Evolutionary conservation across 1,140 invertebrate species (phyloP).

Genomic region (Globodera ellingtonae): DNA sequence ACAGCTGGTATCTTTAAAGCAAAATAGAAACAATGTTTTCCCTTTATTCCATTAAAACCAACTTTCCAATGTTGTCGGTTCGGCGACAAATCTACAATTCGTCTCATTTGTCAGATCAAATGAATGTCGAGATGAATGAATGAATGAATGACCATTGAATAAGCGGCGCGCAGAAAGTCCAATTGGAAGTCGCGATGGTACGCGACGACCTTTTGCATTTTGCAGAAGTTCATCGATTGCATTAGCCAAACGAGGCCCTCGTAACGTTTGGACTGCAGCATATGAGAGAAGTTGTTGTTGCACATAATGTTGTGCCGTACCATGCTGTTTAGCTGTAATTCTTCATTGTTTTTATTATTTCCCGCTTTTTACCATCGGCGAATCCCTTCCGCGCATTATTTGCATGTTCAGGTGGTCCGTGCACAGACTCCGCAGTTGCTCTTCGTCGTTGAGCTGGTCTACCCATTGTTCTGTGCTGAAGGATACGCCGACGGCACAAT

Average conservation of each 20-base stretch:
- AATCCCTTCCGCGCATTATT: constrained; percentile 42
- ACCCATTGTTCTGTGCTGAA: constrained; percentile 47
- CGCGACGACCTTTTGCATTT: constrained; percentile 51
- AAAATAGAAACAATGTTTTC: no score
- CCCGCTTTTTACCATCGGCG: constrained; percentile 37
- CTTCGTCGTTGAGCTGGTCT: constrained; percentile 48
- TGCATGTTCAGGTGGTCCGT: constrained; percentile 57
- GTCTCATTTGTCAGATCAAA: neutral
- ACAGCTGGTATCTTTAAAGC: constrained; percentile 32
- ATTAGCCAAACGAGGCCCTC: constrained; percentile 58
- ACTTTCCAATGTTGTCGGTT: constrained; percentile 55
- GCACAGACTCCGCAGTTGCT: constrained; percentile 47
- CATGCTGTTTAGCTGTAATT: constrained; percentile 42
- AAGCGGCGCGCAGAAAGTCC: constrained; percentile 53
- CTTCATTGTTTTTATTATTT: neutral
- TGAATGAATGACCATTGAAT: constrained; percentile 49
- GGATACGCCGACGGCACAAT: neutral
- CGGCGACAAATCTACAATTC: constrained; percentile 52
- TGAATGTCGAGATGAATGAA: neutral
- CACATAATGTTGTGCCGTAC: constrained; percentile 46
- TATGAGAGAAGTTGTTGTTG: constrained; percentile 12
- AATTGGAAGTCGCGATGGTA: constrained; percentile 56
- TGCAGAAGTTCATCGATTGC: constrained; percentile 55
- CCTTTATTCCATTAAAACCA: neutral
- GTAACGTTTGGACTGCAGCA: constrained; percentile 36